Percentiles rank a stretch among this genome's conserved stretches.
These are phyloP conservation scores for Agriopis aurantiaria DNA, from an alignment of 2,888 invertebrate genomes.

Conservation along the genomic window DNA sequence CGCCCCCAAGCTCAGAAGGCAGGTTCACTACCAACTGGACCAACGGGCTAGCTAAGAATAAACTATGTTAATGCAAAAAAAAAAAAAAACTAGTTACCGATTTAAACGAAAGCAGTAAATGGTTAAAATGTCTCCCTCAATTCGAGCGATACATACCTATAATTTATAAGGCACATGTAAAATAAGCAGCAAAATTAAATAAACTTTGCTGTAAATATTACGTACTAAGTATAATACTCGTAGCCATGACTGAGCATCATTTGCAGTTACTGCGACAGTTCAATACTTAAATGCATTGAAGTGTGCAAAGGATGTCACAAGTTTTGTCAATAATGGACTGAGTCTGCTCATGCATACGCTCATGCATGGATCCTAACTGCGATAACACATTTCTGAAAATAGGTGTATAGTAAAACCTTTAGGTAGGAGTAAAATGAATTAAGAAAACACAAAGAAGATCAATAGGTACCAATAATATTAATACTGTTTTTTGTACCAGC, in stretches of 20 bases:
- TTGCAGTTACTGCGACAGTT: neutral
- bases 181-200: too few species aligned
- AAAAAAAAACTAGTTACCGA: too few species aligned
- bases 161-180: too few species aligned
- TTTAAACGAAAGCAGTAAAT: too few species aligned
- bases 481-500: too few species aligned
- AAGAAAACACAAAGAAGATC: neutral
- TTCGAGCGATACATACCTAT: too few species aligned
- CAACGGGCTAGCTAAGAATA: too few species aligned
- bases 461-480: too few species aligned
- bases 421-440: neutral
- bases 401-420: neutral
- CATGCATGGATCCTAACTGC: constrained; percentile 14
- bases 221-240: neutral
- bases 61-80: too few species aligned
- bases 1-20: too few species aligned
- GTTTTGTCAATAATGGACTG: constrained; percentile 63
- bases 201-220: neutral
- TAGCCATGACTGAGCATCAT: neutral
- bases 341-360: constrained; percentile 56
- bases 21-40: too few species aligned
- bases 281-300: constrained; percentile 48
- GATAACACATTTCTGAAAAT: constrained; percentile 3
- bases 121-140: too few species aligned
- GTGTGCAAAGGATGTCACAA: constrained; percentile 70